Evolutionary conservation across 2,888 invertebrate genomes (phyloP), one percentile per base, ranked within the genome.

Genomic region (Rotaria magnacalcarata): DNA sequence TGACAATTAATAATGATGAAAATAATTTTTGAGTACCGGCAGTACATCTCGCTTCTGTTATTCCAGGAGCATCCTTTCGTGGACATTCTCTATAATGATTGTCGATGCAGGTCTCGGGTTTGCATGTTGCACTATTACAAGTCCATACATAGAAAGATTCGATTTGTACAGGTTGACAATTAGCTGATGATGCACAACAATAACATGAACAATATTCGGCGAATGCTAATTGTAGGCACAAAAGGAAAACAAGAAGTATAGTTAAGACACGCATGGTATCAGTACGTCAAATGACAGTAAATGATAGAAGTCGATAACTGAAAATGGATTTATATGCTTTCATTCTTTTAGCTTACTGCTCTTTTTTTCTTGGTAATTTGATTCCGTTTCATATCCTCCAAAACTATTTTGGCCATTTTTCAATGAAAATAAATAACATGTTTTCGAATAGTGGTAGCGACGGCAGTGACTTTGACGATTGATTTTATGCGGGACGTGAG

Each of bases 61-160:
- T 6, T 34, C 67, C 67, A 0, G 6, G 5, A 27, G 34, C 27
- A 34, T 16, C 19, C 16, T 11, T 5, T 67, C 1, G 67, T 7
- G 67, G 67, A 19, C 67, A 67, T 0, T 34, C 0, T 41, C 16
- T 2, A 67, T 34, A 6, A 67, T 4, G 34, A 14, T 10, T 1
- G 6, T 6, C 34, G 19, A 19, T 6, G 34, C 67, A 67, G 16
- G 0, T 0, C 0, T 19, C 34, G 0, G 0, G 0, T 34, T 19
- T 5, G 34, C 67, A 67, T 34, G 67, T n/a, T n/a, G n/a, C n/a
- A n/a, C n/a, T n/a, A n/a, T n/a, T n/a, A n/a, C n/a, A n/a, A n/a
- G n/a, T n/a, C n/a, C n/a, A n/a, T n/a, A n/a, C n/a, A n/a, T n/a
- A n/a, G n/a, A n/a, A n/a, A n/a, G n/a, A n/a, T n/a, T n/a, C n/a